Conservation (phyloP, 2,888 invertebrate genomes). For the Drosophila leonis region DNA sequence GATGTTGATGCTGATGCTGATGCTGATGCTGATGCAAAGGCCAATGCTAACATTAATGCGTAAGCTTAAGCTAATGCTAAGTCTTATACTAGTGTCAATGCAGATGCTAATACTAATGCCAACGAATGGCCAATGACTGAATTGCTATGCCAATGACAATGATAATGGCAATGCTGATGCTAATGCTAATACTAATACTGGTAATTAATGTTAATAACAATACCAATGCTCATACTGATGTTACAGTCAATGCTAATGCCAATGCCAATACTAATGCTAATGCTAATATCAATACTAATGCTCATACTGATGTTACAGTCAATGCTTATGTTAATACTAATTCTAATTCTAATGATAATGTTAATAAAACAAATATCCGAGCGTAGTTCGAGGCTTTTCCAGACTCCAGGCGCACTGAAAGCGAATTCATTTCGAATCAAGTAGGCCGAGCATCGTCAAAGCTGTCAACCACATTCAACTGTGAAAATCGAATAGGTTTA, state of each 20-base stretch:
- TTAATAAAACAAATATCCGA: slow-evolving; percentile 5
- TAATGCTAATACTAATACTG: background rate
- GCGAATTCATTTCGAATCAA: background rate
- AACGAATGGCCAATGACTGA: no score
- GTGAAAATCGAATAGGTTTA: background rate
- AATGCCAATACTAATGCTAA: background rate
- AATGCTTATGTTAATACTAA: background rate
- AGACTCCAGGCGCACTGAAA: background rate
- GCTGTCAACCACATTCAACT: background rate
- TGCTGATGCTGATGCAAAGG: background rate
- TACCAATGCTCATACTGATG: background rate
- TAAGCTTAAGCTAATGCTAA: background rate
- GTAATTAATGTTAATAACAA: background rate
- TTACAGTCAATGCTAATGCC: background rate
- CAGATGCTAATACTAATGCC: background rate
- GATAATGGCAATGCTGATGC: background rate
- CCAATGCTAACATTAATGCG: background rate
- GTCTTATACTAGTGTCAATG: background rate
- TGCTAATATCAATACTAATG: background rate
- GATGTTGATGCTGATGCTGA: background rate
- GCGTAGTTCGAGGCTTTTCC: slow-evolving; percentile 7
- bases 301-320: background rate
- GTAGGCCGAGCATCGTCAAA: background rate
- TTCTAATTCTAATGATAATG: background rate
- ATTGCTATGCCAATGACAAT: background rate